Evolutionary conservation across 2,797 vertebrate species (phyloP), one percentile per base, ranked within the genome.

Genomic region (Microchirus variegatus): DNA sequence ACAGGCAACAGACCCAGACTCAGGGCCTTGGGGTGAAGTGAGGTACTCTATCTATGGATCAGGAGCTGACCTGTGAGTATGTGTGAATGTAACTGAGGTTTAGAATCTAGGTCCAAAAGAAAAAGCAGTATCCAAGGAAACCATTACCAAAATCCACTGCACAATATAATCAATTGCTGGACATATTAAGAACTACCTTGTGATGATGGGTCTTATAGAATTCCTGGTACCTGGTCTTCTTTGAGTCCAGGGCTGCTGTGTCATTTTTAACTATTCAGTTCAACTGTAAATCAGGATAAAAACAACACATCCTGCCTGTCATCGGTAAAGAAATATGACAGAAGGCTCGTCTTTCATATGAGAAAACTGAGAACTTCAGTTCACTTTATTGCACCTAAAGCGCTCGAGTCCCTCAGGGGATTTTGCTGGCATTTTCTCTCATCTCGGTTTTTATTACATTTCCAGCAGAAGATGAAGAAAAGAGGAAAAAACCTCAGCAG

Each of bases 1-100:
- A 43, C 75, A 99, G 98, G 98, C 97, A 49, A 85, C 91, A 71
- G 97, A 99, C 84, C 95, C 96, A 75, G 97, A 99, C 77, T 97
- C 98, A 4, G 97, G 96, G 37, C 90, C 94, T 1, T 98, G 97
- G 97, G 97, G 98, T 26, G 93, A 98, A 80, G 91, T 98, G 66
- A 97, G 92, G 68, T 99, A 98, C 62, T 96, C 96, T 2, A 95
- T 98, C 71, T 96, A 97, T 10, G 97, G 97, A 58, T 91, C 95
- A 5, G 96, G 95, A 70, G 92, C 96, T 64, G 95, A 98, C 55
- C 62, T 96, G 97, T 99, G 85, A 98, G 97, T 98, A 85, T 42
- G 62, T 42, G 62, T 66, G 18, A 59, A 52, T 38, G 16, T 19
- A 37, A 50, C 36, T 60, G 15, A 22, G 38, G n/a, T n/a, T n/a